Evolutionary conservation across 2,113 vertebrate genomes (phyloP).

Genomic region (Pedetes capensis): DNA sequence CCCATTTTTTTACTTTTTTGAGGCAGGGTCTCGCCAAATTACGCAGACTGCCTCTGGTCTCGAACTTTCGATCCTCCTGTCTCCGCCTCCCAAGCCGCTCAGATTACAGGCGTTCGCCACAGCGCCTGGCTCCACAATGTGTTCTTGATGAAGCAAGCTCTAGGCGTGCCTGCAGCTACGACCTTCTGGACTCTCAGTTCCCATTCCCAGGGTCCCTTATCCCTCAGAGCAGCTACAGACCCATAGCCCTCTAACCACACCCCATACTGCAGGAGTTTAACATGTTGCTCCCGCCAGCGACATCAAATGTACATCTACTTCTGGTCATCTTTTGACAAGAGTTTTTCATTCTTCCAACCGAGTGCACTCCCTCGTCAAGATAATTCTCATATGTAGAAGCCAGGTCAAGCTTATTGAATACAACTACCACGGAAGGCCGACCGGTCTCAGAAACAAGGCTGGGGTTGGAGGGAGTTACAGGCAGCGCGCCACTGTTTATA

Average conservation of each 20-base stretch:
- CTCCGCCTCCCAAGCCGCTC: no score
- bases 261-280: no score
- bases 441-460: not conserved
- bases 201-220: not conserved
- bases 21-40: no score
- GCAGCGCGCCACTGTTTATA: accelerated
- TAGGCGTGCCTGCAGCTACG: accelerated
- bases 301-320: not conserved
- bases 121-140: no score
- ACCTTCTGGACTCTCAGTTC: accelerated
- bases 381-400: not conserved
- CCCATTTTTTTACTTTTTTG: no score
- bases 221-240: not conserved
- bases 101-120: no score
- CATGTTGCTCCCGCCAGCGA: not conserved
- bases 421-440: not conserved
- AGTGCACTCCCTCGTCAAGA: not conserved
- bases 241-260: not conserved
- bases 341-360: not conserved
- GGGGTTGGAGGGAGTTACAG: not conserved
- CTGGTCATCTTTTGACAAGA: conserved; percentile 19
- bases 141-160: not conserved
- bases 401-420: not conserved
- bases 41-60: no score
- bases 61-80: no score